Base-by-base conservation (phyloP, 2,797 vertebrate genomes). In the Uromys caudimaculatus region DNA sequence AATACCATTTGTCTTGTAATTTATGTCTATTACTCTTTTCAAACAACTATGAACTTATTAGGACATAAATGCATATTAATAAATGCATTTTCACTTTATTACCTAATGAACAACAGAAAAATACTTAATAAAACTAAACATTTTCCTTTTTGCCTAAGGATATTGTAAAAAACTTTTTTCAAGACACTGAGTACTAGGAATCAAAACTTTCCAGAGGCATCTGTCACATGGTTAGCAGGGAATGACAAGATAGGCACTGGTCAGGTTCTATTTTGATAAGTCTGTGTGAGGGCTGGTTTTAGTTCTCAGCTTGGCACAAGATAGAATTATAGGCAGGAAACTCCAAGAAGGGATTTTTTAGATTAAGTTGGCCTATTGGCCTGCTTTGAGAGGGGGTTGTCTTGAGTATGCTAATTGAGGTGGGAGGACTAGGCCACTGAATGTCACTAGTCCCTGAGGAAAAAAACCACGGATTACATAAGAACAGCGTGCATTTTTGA, bases 1-100 rank as follows among this genome's bases (percentile, higher is more conserved):
- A 92, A 82, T 58, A 71, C n/a, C 32, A 27, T 47, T 89, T 76
- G 11, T 76, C 69, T 89, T 47, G 56, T 60, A 24, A 71, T 69
- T 96, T 52, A 32, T 69, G n/a, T 77, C 58, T 82, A n/a, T 76
- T 89, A 50, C 24, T 90, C 90, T 91, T 91, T 91, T 24, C 62
- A 92, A 58, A 73, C 47, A 35, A 91, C n/a, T 87, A 27, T 41
- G 50, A 56, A 56, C 24, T 44, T 56, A 71, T 89, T 90, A 90
- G 16, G 32, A 21, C 6, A 90, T 86, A 90, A 90, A 78, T 87
- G 47, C 19, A 62, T 62, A 54, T 58, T 64, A 85, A 58, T 64
- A 89, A 58, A 21, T 71, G n/a, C 64, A 32, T 89, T 95, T 91
- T 47, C 12, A 81, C 19, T 0, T 79, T 91, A 79, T 94, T 85